Percentiles rank a stretch among this genome's conserved stretches.
phyloP scores from a whole-genome alignment of 2,797 vertebrate species.

The Microctenopoma stevenorrisi region DNA sequence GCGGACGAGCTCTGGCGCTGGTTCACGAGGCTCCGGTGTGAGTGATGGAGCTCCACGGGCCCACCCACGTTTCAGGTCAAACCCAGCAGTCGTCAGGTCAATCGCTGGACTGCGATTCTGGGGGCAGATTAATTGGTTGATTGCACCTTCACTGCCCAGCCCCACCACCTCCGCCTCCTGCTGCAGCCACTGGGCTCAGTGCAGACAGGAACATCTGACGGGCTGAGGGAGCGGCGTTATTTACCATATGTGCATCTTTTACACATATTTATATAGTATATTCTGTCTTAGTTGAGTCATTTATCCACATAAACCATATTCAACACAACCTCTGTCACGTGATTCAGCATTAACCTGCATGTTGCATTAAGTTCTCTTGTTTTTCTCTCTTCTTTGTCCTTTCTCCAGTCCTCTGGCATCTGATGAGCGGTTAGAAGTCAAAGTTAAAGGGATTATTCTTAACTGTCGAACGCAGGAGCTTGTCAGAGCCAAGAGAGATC shows the following conservation, averaged over 20 bases:
- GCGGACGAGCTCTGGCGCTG: background rate
- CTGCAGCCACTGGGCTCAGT: constrained; percentile 46
- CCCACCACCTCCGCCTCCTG: constrained; percentile 4
- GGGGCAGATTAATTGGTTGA: constrained; percentile 43
- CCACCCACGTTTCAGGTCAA: constrained; percentile 19
- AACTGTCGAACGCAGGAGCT: constrained; percentile 63
- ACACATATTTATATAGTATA: too few relatives aligned
- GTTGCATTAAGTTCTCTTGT: too few relatives aligned
- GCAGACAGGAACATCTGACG: constrained; percentile 13
- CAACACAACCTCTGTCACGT: background rate
- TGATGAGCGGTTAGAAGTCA: constrained; percentile 50
- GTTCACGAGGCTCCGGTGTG: constrained; percentile 12
- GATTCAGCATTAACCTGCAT: background rate
- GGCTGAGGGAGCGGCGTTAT: background rate
- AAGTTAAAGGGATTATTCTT: constrained; percentile 77
- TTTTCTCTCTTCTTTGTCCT: constrained; percentile 5
- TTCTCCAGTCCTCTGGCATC: constrained; percentile 9
- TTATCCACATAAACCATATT: too few relatives aligned
- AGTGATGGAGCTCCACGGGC: constrained; percentile 15
- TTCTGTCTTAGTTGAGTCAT: too few relatives aligned
- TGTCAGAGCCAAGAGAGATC: constrained; percentile 57
- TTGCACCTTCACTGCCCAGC: constrained; percentile 14
- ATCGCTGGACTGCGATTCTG: constrained; percentile 5
- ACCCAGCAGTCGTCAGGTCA: constrained; percentile 28
- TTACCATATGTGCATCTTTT: too few relatives aligned